These are phyloP conservation scores for Drosophila bipectinata DNA, from an alignment of 1,140 invertebrate species.

Conservation along the genomic window DNA sequence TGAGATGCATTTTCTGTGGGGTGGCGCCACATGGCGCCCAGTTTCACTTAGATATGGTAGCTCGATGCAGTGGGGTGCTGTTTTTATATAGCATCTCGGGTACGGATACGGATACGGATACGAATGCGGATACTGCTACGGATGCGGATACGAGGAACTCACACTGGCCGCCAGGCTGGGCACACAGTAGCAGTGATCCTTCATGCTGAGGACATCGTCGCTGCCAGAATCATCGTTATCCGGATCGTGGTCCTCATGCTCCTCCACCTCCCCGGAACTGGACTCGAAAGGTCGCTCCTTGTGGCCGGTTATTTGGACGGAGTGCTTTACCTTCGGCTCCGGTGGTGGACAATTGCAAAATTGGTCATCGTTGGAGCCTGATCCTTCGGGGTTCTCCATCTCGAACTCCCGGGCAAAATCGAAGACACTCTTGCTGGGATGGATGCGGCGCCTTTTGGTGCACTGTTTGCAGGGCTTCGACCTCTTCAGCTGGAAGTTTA, in stretches of 20 bases:
- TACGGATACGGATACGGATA: slow-evolving; percentile 15
- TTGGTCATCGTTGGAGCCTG: slow-evolving; percentile 37
- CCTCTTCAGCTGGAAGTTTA: slow-evolving; percentile 73
- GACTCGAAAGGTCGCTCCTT: slow-evolving; percentile 41
- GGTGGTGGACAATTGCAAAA: slow-evolving; percentile 66
- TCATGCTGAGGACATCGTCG: slow-evolving; percentile 76
- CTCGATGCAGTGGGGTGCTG: slow-evolving; percentile 51
- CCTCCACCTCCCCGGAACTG: slow-evolving; percentile 55
- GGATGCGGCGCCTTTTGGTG: slow-evolving; percentile 75
- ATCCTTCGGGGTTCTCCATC: slow-evolving; percentile 10
- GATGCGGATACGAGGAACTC: slow-evolving; percentile 59
- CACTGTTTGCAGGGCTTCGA: slow-evolving; percentile 76
- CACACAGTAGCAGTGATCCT: slow-evolving; percentile 82
- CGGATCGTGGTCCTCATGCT: slow-evolving; percentile 39
- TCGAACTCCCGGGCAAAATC: slow-evolving; percentile 75
- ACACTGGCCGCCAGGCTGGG: slow-evolving; percentile 83
- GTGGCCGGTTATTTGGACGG: slow-evolving; percentile 34
- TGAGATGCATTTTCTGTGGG: slow-evolving; percentile 34
- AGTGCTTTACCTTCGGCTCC: slow-evolving; percentile 28
- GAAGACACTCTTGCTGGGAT: slow-evolving; percentile 78
- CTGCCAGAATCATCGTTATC: slow-evolving; percentile 60
- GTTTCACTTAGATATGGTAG: slow-evolving; percentile 50
- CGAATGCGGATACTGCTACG: slow-evolving; percentile 17
- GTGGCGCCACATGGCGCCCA: slow-evolving; percentile 31
- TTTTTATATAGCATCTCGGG: slow-evolving; percentile 1